phyloP scores from a whole-genome alignment of 2,113 vertebrate species.

The Corvus hawaiiensis region DNA sequence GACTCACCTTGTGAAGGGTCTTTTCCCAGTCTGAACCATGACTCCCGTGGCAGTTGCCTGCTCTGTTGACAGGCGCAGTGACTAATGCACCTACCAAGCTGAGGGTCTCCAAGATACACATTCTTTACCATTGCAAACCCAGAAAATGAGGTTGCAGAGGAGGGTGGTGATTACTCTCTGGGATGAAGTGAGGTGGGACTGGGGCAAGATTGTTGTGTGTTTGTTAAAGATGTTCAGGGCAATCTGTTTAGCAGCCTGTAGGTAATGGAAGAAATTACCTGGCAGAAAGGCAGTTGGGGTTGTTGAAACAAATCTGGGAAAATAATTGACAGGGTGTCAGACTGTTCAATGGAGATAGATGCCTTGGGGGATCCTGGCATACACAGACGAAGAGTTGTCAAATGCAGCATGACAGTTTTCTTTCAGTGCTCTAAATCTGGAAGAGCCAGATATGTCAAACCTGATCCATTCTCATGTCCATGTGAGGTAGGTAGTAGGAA shows the following conservation, averaged over 20 bases:
- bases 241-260: background rate
- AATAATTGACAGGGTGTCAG: background rate
- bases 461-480: background rate
- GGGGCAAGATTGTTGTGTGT: background rate
- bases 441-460: slow-evolving; percentile 2
- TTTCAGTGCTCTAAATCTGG: background rate
- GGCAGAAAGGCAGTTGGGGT: background rate
- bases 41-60: background rate
- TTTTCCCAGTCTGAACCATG: background rate
- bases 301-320: background rate
- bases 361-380: background rate
- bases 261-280: background rate
- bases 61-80: fast-evolving
- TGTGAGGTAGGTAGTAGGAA: background rate
- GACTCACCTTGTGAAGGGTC: background rate
- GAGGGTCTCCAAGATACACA: background rate
- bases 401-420: background rate
- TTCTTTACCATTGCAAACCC: background rate
- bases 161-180: background rate
- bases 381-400: background rate
- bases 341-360: background rate
- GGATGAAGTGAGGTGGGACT: background rate
- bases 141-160: background rate
- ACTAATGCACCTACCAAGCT: background rate
- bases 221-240: background rate